Evolutionary conservation across 2,797 vertebrate species (phyloP).

Genomic region (Trichosurus vulpecula): DNA sequence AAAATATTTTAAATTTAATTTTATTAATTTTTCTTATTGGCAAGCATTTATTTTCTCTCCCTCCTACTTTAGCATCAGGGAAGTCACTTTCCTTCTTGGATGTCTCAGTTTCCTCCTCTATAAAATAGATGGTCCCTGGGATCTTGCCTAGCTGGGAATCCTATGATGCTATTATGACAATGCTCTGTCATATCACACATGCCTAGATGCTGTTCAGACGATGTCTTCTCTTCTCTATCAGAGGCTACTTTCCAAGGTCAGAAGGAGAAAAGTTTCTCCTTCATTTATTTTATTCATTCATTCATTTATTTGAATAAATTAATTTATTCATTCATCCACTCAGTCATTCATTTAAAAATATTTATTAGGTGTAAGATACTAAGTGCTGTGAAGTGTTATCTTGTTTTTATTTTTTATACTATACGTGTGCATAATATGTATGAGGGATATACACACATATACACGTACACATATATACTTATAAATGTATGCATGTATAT

Average conservation of each 20-base stretch:
- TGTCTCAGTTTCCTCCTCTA: neutral
- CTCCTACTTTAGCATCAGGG: neutral
- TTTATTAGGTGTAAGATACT: neutral
- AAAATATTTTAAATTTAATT: accelerated
- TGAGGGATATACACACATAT: too few species aligned
- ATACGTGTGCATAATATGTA: neutral
- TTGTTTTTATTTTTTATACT: neutral
- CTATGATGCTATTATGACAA: neutral
- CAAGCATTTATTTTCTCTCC: neutral
- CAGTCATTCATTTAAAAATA: too few species aligned
- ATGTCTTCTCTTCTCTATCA: neutral
- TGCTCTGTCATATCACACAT: neutral
- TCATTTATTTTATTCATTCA: too few species aligned
- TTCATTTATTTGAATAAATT: neutral
- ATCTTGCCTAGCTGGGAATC: neutral
- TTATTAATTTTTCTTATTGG: neutral
- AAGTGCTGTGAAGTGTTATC: neutral
- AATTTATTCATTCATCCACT: too few species aligned
- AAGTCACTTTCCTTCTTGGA: neutral
- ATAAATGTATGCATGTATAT: too few species aligned
- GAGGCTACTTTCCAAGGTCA: neutral
- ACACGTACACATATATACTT: neutral
- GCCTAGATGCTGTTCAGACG: neutral
- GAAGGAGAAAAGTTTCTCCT: neutral
- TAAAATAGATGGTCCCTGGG: neutral